These are phyloP conservation scores for Diuraphis noxia DNA, from an alignment of 1,140 invertebrate species.

Conservation along the genomic window DNA sequence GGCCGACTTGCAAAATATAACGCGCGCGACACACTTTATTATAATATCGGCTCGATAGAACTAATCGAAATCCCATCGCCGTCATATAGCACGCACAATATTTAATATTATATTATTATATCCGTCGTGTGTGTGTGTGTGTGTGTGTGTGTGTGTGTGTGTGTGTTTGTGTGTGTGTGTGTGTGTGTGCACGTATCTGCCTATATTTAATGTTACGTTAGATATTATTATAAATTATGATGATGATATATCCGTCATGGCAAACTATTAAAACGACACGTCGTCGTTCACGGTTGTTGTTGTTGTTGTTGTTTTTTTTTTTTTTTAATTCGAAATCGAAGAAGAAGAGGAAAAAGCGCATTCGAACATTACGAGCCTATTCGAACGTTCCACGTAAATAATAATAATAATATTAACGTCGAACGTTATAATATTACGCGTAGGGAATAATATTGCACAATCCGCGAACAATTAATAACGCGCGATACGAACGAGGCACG, in stretches of 20 bases:
- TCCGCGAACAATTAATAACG: slow-evolving; percentile 4
- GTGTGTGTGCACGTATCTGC: not conserved
- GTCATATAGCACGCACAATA: not conserved
- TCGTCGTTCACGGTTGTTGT: not conserved
- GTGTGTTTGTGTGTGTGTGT: not conserved
- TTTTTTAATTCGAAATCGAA: slow-evolving; percentile 17
- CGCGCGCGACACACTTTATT: not conserved
- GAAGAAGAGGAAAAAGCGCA: not conserved
- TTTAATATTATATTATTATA: not conserved
- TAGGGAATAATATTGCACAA: not conserved
- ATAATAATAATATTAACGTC: not conserved
- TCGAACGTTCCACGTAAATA: not conserved
- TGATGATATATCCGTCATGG: not conserved
- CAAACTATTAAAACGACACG: not conserved
- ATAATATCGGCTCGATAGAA: not conserved
- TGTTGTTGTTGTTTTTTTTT: no score
- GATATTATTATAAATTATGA: not conserved
- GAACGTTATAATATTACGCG: not conserved
- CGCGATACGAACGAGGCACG: not conserved
- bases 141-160: not conserved
- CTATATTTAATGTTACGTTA: not conserved
- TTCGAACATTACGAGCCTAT: not conserved
- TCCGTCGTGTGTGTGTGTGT: not conserved
- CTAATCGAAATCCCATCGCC: not conserved
- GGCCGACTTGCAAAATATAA: not conserved